phyloP scores from a whole-genome alignment of 2,113 vertebrate genomes.

The Lichenostomus cassidix region DNA sequence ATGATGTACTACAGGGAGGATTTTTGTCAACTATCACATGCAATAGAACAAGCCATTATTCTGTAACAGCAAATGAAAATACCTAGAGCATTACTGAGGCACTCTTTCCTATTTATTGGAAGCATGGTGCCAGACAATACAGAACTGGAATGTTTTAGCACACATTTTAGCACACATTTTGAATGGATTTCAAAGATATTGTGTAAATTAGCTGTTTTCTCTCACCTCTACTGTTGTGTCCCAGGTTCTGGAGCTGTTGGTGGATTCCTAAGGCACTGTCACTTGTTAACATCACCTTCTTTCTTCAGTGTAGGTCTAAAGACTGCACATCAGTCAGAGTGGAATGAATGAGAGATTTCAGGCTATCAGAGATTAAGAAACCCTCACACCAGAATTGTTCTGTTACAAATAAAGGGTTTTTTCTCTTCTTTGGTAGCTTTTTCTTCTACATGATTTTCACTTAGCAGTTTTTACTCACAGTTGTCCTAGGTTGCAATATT shows the following conservation, averaged over 20 bases:
- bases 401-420: not conserved
- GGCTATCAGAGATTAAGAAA: not conserved
- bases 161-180: not conserved
- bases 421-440: not conserved
- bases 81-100: not conserved
- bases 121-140: not conserved
- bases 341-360: not conserved
- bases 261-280: not conserved
- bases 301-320: not conserved
- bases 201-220: not conserved
- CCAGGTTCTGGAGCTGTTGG: not conserved
- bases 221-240: not conserved
- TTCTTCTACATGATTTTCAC: not conserved
- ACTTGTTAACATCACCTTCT: not conserved
- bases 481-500: too few relatives aligned
- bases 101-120: not conserved
- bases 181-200: not conserved
- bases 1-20: not conserved
- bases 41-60: not conserved
- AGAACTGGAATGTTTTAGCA: not conserved
- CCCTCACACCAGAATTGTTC: not conserved
- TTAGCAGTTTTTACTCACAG: not conserved
- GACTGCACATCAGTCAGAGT: not conserved
- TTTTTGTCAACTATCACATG: not conserved
- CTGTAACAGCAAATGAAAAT: not conserved